Percentiles rank a stretch among this genome's conserved stretches.
Evolutionary conservation across 92 coral and sea anemone genomes (phyloP).

Genomic region (Phymanthus crucifer): DNA sequence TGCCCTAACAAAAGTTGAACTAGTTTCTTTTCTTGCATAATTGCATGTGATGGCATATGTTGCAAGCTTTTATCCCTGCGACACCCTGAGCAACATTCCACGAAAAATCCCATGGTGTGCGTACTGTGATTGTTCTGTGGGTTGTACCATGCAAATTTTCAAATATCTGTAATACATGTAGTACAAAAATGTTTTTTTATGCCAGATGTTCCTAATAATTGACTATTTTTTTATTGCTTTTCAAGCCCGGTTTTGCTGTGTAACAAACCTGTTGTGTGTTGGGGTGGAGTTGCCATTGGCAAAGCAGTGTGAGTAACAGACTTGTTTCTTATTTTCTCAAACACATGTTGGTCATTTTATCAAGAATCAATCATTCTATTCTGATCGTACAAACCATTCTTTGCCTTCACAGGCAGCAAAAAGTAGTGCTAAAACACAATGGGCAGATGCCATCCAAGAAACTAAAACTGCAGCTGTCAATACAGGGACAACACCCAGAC

Average conservation of each 20-base stretch:
- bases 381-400: background rate
- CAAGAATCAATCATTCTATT: background rate
- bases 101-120: too few species aligned
- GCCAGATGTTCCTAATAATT: background rate
- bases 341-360: background rate
- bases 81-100: too few species aligned
- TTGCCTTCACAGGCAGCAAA: constrained; percentile 65
- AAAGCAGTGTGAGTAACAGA: constrained; percentile 81
- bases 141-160: too few species aligned
- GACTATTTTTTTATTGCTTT: background rate
- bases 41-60: too few species aligned
- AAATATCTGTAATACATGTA: too few species aligned
- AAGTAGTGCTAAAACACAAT: constrained; percentile 81
- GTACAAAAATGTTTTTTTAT: background rate
- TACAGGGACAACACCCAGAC: constrained; percentile 90
- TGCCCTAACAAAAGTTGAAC: too few species aligned
- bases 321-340: background rate
- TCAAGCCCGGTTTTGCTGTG: constrained; percentile 62
- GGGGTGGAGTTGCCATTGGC: constrained; percentile 98
- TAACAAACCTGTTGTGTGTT: constrained; percentile 89
- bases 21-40: too few species aligned
- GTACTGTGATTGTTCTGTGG: too few species aligned
- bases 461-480: constrained; percentile 75
- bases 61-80: too few species aligned
- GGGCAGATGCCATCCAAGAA: constrained; percentile 61